Conservation (phyloP, 23 tunicate species). For the Corella eumyota region DNA sequence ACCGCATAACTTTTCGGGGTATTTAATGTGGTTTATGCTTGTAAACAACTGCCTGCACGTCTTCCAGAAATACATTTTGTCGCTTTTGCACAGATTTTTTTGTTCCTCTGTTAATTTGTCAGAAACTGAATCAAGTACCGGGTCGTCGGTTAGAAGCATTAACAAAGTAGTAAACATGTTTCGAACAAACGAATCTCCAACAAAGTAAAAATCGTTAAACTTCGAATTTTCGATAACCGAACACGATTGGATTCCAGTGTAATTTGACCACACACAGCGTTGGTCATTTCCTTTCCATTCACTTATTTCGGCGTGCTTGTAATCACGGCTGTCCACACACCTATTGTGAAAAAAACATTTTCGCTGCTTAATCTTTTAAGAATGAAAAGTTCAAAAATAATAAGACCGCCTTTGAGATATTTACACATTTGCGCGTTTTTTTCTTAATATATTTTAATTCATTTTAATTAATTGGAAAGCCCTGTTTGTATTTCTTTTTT, state of each 20-base stretch:
- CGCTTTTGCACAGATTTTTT: background rate
- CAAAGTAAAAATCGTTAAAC: constrained; percentile 9
- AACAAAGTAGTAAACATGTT: constrained; percentile 16
- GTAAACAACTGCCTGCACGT: constrained; percentile 3
- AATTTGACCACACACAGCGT: constrained; percentile 21
- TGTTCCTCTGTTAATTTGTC: background rate
- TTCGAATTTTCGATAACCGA: constrained; percentile 10
- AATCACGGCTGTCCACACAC: constrained; percentile 16
- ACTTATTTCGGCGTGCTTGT: constrained; percentile 1
- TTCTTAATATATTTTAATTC: too few species aligned
- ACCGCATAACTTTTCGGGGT: constrained; percentile 11
- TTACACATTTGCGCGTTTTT: too few species aligned
- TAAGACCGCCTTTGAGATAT: too few species aligned
- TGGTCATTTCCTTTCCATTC: constrained; percentile 8
- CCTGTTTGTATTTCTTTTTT: too few species aligned
- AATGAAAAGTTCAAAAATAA: too few species aligned
- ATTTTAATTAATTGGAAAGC: too few species aligned
- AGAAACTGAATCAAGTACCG: background rate
- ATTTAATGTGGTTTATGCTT: background rate
- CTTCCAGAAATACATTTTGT: constrained; percentile 16
- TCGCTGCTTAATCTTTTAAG: too few species aligned
- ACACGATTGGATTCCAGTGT: constrained; percentile 7
- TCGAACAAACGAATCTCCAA: constrained; percentile 24
- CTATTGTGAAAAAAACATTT: background rate
- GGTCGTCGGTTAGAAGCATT: constrained; percentile 15